Evolutionary conservation across 2,797 vertebrate species (phyloP), one percentile per base, ranked within the genome.

Genomic region (Macroramphosus scolopax): DNA sequence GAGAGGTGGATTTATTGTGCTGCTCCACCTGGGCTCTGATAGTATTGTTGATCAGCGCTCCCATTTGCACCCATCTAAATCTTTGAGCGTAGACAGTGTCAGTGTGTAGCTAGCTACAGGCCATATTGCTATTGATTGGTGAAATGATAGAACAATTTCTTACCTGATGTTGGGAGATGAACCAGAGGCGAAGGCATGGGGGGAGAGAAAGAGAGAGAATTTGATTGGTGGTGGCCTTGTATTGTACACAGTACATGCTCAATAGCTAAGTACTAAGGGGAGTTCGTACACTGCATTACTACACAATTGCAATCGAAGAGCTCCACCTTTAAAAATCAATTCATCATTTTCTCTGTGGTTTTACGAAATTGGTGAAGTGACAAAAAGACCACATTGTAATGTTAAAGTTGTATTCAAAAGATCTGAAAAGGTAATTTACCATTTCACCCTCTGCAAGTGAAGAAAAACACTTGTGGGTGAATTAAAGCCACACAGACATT

Each of bases 121-220:
- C 82, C 65, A 86, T 83, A 87, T 86, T 84, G 63, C 73, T 85
- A 85, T 84, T 83, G 86, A 85, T 84, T 85, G 72, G 66, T 75
- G 57, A 72, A 82, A 85, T 84, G 80, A 86, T 86, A 80, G 82
- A 80, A 83, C 78, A 78, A 82, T 87, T 85, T 87, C 88, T 88
- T 88, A 87, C 85, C 87, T 88, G 83, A 83, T 84, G 85, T 87
- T 65, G n/a, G 81, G 67, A 72, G 80, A 75, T 73, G 68, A 69
- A 78, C 78, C 83, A 82, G 74, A 64, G 78, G 73, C 73, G 39
- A 76, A 41, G 54, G 78, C 75, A 72, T 59, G 43, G 62, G 64
- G 61, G 72, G 71, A 71, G 68, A 83, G 42, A 75, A 52, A 70
- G 44, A 51, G 59, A 81, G 73, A 84, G 72, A 64, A 83, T 85